Base-by-base conservation (phyloP, 2,888 invertebrate genomes). In the Ectobius pallidus region DNA sequence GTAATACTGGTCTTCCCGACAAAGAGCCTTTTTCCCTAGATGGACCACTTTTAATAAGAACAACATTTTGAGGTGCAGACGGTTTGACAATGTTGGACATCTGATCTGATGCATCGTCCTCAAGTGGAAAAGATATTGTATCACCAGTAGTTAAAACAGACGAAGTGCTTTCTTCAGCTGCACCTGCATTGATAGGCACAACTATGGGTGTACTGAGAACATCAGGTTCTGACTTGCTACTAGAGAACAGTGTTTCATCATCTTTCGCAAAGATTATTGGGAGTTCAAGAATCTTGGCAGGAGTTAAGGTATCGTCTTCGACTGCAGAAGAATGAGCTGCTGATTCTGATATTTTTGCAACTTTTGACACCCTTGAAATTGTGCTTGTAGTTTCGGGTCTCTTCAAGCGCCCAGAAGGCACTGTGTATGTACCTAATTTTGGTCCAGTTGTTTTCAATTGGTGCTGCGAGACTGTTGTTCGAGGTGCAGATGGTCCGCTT, bases 251-350 rank as follows among this genome's bases (percentile, higher is more conserved):
- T 16, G 69, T 44, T 32, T 74, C 74, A 22, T 75, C 75, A 49
- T 79, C 79, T 65, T 78, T 77, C 46, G 79, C 79, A 73, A 80
- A 79, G 6, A 80, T 79, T 25, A 80, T 78, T n/a, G 80, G 80
- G 74, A 80, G 77, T 55, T 79, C 78, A 25, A 80, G 76, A 61
- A 80, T 77, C 68, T 78, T 76, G 55, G 79, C 79, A 7, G 80
- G 78, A 4, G 80, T 79, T 11, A 79, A 62, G 16, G 74, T 22
- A 52, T 74, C 67, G 25, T 55, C 63, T 18, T 63, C 44, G 18
- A 11, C 22, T 20, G n/a, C 58, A 18, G 4, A 16, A 11, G 16
- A 18, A 16, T 42, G 25, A 6, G 42, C 14, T 22, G 49, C 22
- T 18, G 39, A 16, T 18, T 30, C 30, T 14, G 68, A 7, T 22